Conservation (phyloP, 2,888 invertebrate species). For the Melieria picta region DNA sequence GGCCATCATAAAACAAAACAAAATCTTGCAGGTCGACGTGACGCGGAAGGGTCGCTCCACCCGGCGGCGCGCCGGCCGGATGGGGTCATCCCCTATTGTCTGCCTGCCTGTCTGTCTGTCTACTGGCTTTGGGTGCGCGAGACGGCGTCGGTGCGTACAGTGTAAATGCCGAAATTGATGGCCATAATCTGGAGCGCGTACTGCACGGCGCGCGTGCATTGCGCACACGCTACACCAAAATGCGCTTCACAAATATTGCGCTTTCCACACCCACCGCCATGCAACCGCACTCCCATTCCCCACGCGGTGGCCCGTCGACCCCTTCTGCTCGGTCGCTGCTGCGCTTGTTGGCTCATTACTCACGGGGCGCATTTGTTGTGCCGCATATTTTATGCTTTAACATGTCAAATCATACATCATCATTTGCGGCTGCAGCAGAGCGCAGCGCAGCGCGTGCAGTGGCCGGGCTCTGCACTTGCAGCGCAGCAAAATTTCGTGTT, state of each 20-base stretch:
- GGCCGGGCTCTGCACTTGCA: not conserved
- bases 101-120: too few relatives aligned
- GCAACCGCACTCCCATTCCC: not conserved
- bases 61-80: too few relatives aligned
- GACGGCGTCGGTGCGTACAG: too few relatives aligned
- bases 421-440: conserved; percentile 48
- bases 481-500: conserved; percentile 12
- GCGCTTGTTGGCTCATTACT: not conserved
- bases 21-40: too few relatives aligned
- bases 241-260: conserved; percentile 44
- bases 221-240: conserved; percentile 14
- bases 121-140: too few relatives aligned
- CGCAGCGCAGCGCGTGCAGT: not conserved
- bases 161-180: conserved; percentile 61
- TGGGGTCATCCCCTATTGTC: too few relatives aligned
- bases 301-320: conserved; percentile 10
- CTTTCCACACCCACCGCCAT: conserved; percentile 18
- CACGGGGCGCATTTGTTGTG: conserved; percentile 7
- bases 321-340: conserved; percentile 41
- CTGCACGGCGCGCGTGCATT: conserved; percentile 33
- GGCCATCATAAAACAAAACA: too few relatives aligned
- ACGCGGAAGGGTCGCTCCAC: too few relatives aligned
- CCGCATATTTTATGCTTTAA: conserved; percentile 56
- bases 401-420: conserved; percentile 61
- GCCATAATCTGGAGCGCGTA: conserved; percentile 54